Evolutionary conservation across 2,113 vertebrate genomes (phyloP).

Genomic region (Ailurus styani): DNA sequence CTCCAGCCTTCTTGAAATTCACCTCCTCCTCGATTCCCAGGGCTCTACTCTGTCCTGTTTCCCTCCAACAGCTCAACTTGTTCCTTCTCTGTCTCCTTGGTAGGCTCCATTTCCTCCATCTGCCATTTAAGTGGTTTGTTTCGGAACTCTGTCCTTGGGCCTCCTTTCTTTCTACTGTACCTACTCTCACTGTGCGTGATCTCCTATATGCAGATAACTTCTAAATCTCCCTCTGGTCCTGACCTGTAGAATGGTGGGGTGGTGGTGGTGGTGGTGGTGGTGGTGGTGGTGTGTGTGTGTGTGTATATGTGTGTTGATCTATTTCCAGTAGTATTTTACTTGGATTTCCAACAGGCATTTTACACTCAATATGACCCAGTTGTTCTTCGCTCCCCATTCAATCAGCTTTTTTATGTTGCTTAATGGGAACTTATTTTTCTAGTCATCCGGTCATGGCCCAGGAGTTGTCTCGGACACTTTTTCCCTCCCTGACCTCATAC

Average conservation of each 20-base stretch:
- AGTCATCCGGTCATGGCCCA: not conserved
- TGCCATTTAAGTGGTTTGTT: not conserved
- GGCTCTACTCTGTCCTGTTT: not conserved
- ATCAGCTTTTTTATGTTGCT: not conserved
- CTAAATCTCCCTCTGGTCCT: not conserved
- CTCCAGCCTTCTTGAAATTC: not conserved
- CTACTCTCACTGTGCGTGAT: not conserved
- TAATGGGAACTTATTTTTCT: not conserved
- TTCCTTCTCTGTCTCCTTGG: not conserved
- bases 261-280: no score
- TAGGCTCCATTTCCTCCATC: not conserved
- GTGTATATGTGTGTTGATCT: not conserved
- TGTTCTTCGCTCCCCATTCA: not conserved
- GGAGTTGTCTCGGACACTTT: not conserved
- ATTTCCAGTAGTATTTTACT: not conserved
- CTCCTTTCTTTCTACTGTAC: not conserved
- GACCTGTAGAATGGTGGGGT: not conserved
- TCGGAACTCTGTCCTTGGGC: not conserved
- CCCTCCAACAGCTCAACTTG: not conserved
- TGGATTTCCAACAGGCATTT: not conserved
- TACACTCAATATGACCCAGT: not conserved
- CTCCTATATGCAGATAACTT: not conserved
- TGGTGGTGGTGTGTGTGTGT: no score
- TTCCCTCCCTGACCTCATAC: not conserved
- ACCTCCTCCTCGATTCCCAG: not conserved